A percentile compares a stretch with the other conserved stretches of the same genome.
These are phyloP conservation scores for Drusus annulatus DNA, from an alignment of 1,140 invertebrate species.

Conservation along the genomic window DNA sequence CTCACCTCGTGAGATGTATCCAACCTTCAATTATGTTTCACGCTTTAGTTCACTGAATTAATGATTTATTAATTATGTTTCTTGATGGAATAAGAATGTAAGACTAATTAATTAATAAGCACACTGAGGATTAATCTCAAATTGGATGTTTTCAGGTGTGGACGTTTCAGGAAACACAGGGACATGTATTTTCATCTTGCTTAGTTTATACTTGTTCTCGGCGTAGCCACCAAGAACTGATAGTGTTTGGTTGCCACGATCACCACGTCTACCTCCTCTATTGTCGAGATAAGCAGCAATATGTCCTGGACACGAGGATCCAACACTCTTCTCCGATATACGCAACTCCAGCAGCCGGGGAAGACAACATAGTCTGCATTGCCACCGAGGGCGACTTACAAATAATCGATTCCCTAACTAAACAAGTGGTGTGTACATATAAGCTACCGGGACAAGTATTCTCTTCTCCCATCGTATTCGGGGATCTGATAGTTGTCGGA, in stretches of 20 bases:
- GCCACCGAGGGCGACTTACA: constrained; percentile 73
- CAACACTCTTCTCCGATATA: constrained; percentile 73
- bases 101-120: constrained; percentile 7
- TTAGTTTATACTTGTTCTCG: constrained; percentile 59
- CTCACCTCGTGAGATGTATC: not conserved
- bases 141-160: constrained; percentile 70
- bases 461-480: constrained; percentile 77
- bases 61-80: constrained; percentile 22
- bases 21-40: constrained; percentile 14
- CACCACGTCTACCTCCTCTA: constrained; percentile 76
- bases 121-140: constrained; percentile 14
- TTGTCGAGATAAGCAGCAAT: constrained; percentile 65
- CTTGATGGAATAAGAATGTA: not conserved
- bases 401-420: constrained; percentile 70
- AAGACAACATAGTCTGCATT: constrained; percentile 66
- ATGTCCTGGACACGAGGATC: constrained; percentile 67
- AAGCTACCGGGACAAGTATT: constrained; percentile 76
- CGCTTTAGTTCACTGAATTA: constrained; percentile 25
- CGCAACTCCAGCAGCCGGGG: constrained; percentile 73
- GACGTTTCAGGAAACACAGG: constrained; percentile 70
- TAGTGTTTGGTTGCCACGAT: constrained; percentile 78
- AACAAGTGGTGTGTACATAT: constrained; percentile 66
- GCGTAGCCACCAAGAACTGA: constrained; percentile 61
- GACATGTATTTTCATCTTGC: constrained; percentile 80
- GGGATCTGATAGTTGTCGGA: constrained; percentile 75